Base-by-base conservation (phyloP, 2,888 invertebrate species). In the Eupelmus urozonus region DNA sequence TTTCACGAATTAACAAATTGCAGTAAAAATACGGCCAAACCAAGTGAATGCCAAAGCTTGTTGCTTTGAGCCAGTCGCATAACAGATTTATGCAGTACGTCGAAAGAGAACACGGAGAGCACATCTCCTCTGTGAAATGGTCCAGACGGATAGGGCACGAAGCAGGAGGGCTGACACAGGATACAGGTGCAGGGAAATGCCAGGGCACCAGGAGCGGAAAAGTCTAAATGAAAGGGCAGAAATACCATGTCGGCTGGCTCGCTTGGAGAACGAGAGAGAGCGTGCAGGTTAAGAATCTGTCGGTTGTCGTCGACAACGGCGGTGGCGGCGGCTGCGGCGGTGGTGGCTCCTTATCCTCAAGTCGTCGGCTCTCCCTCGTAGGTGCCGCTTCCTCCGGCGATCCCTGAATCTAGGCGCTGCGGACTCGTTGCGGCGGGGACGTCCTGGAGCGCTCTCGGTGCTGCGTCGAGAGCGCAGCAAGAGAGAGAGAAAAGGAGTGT, bases 281-380 rank as follows among this genome's bases (percentile, higher is more conserved):
- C 29, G 53, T 76, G 65, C 59, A 77, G 76, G 76, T 75, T 75
- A 75, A 76, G 76, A 76, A 34, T 34, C 34, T 34, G n/a, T n/a
- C 9, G 34, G 34, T 34, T 34, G 34, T 3, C 9, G 34, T 34
- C n/a, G n/a, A n/a, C n/a, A n/a, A n/a, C n/a, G 9, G 34, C 9
- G 9, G 34, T 34, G 34, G 34, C 9, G 34, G 9, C 9, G 63
- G 51, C 65, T 71, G 34, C 59, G 65, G 45, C 59, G 51, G 34
- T 34, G 34, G 34, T 9, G 34, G 9, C 34, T 34, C 34, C 9
- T 34, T 34, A 34, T 34, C 3, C 9, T 34, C 34, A n/a, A n/a
- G n/a, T n/a, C n/a, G n/a, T n/a, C n/a, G n/a, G n/a, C 57, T 63
- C 76, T 70, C 55, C 69, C 76, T 34, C 63, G 60, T 9, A 51